A percentile compares a stretch with the other conserved stretches of the same genome.
Evolutionary conservation across 2,888 invertebrate species (phyloP).

Genomic region (Cheilosia grossa): DNA sequence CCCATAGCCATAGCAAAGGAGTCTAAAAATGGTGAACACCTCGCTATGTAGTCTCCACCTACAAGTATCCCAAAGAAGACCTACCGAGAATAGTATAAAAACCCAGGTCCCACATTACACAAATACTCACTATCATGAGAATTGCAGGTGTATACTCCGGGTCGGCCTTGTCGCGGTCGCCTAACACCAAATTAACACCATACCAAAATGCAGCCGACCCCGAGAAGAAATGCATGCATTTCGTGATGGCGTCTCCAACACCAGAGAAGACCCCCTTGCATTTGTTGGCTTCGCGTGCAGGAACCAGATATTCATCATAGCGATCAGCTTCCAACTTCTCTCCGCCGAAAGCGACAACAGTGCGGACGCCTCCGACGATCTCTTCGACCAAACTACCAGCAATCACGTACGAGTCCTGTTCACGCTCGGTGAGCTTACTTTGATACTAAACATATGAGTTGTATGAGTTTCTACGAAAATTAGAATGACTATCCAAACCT

Average conservation of each 20-base stretch:
- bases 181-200: constrained; percentile 88
- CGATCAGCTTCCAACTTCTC: constrained; percentile 88
- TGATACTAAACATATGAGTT: constrained; percentile 83
- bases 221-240: constrained; percentile 88
- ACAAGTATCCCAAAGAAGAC: constrained; percentile 89
- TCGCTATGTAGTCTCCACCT: constrained; percentile 89
- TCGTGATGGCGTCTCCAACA: constrained; percentile 88
- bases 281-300: constrained; percentile 86
- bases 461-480: no score
- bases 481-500: constrained; percentile 82
- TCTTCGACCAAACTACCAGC: constrained; percentile 91
- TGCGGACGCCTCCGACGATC: constrained; percentile 88
- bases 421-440: constrained; percentile 86
- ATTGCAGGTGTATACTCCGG: constrained; percentile 88
- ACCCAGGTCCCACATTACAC: neutral
- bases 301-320: constrained; percentile 83
- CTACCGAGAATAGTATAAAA: constrained; percentile 37
- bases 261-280: constrained; percentile 87
- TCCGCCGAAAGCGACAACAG: constrained; percentile 91
- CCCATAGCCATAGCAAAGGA: constrained; percentile 88
- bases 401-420: constrained; percentile 88
- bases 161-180: constrained; percentile 84
- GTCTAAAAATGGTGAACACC: constrained; percentile 89
- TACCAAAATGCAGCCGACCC: constrained; percentile 91
- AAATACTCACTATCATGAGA: constrained; percentile 86